Base-by-base conservation (phyloP, 2,113 vertebrate species). In the Meles meles region DNA sequence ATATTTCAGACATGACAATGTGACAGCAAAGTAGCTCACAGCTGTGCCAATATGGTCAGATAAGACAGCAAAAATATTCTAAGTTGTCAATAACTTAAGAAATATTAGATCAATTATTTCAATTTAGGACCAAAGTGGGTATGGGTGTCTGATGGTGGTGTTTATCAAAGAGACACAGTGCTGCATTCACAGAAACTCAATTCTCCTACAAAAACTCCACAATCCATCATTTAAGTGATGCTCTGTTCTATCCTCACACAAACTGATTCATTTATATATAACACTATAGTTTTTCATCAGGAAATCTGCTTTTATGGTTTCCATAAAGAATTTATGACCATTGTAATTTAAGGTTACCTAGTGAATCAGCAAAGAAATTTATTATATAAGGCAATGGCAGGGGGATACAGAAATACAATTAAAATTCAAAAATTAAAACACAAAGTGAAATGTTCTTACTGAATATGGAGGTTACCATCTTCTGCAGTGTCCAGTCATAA, bases 101-200 rank as follows among this genome's bases (percentile, higher is more conserved):
- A 69, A 97, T 34, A 84, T 88, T 85, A 95, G 90, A 94, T 95
- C n/a, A 57, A 67, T 88, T 79, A 17, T n/a, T 71, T 93, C 39
- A 71, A 74, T 83, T 96, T 89, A 69, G 31, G 42, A 49, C 39
- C 39, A 76, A 65, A 82, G 79, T 84, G 8, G 39, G 13, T 61
- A n/a, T 84, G 57, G 67, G 49, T 47, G 31, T 72, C 18, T 82
- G 81, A 82, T 21, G 13, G 74, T 67, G 31, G 10, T 87, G 34
- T 76, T 94, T 87, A 80, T 81, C 84, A 98, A 71, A 84, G 44
- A 3, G 29, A 76, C 6, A 1, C 2, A 31, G 37, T 34, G 42
- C 14, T 74, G 18, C 20, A 85, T n/a, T 71, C n/a, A 44, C 52
- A 71, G 83, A 95, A 80, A 92, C 63, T 93, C 34, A 90, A 63